phyloP scores from a whole-genome alignment of 2,797 vertebrate species.

The Lagocephalus sceleratus region DNA sequence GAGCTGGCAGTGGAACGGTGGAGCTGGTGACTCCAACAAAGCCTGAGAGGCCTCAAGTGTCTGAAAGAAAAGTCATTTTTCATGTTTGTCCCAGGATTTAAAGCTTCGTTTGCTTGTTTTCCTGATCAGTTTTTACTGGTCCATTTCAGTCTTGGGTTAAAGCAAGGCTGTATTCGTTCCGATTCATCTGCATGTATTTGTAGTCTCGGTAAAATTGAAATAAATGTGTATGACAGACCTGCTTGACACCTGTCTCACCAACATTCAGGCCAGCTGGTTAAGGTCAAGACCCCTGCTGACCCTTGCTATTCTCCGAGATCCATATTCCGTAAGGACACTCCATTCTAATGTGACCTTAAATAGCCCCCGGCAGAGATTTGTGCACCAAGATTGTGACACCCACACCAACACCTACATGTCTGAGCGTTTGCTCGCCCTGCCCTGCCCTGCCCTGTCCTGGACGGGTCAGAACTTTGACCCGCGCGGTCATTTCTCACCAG shows the following conservation, averaged over 20 bases:
- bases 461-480: conserved; percentile 60
- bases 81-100: conserved; percentile 44
- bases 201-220: conserved; percentile 11
- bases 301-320: conserved; percentile 51
- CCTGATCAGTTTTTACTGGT: conserved; percentile 4
- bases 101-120: conserved; percentile 24
- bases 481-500: conserved; percentile 63
- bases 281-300: conserved; percentile 60
- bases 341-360: conserved; percentile 55
- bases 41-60: conserved; percentile 46
- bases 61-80: conserved; percentile 49
- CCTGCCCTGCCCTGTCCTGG: conserved; percentile 44
- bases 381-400: conserved; percentile 43
- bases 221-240: conserved; percentile 31
- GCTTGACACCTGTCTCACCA: conserved; percentile 27
- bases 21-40: conserved; percentile 54
- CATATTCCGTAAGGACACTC: conserved; percentile 51
- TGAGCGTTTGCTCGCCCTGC: conserved; percentile 43
- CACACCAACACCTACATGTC: conserved; percentile 47
- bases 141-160: background rate
- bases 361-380: conserved; percentile 46
- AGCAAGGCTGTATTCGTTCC: background rate
- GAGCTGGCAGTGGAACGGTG: conserved; percentile 44
- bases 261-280: conserved; percentile 60
- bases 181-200: background rate